Evolutionary conservation across 2,797 vertebrate genomes (phyloP), one percentile per base, ranked within the genome.

Genomic region (Danio choprae): DNA sequence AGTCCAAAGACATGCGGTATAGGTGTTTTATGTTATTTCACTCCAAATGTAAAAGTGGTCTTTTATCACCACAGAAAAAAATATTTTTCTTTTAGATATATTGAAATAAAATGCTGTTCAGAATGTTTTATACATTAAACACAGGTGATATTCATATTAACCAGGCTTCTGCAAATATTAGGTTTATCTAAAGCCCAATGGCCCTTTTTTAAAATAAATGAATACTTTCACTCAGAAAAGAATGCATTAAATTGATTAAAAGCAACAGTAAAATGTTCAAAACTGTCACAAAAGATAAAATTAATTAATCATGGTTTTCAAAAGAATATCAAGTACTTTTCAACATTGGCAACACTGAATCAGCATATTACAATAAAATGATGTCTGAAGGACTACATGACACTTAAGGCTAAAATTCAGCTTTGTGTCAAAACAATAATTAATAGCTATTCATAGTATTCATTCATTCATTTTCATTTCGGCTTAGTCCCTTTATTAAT

Each of bases 131-230:
- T 40, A 40, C 50, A 71, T 53, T 8, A 38, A 69, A 38, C 22
- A 44, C 71, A 72, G 13, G 0, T 53, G 3, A n/a, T 13, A 53
- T 41, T 74, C 36, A 74, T 75, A 53, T 43, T 51, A 75, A 75
- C 41, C 10, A 6, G 7, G n/a, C 38, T 7, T 64, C 48, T n/a
- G 74, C 12, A 38, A 55, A 13, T 20, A 56, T 43, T 65, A 36
- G 20, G 2, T 12, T 10, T 11, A 62, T 74, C 22, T 76, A 46
- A 56, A 76, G 6, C 5, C 50, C 38, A 76, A 44, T 56, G 20
- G 40, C 20, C n/a, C 6, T n/a, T 48, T 43, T 22, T 22, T 0
- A 29, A n/a, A 65, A 67, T 7, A 68, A 67, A 68, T 12, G 0
- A 36, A 48, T 29, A 9, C 44, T 29, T 67, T 29, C 48, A 67